Percentiles rank a stretch among this genome's conserved stretches.
phyloP scores from a whole-genome alignment of 2,113 vertebrate genomes.

The Eptatretus burgeri region DNA sequence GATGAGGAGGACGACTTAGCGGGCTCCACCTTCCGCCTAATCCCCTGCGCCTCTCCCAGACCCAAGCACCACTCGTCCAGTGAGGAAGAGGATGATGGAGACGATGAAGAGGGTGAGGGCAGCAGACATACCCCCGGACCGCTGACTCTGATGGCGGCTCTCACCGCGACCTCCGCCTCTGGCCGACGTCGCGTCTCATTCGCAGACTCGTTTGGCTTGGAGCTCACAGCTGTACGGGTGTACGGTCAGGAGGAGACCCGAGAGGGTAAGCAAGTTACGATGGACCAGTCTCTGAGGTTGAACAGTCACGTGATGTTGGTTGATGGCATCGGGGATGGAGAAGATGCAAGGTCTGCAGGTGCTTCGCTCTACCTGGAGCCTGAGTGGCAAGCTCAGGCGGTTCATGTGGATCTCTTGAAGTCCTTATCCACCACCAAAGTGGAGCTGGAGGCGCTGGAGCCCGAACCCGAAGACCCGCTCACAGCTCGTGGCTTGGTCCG shows the following conservation, averaged over 20 bases:
- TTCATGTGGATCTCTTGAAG: conserved; percentile 30
- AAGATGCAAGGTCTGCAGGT: neutral
- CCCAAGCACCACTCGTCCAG: too few relatives aligned
- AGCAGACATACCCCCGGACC: neutral
- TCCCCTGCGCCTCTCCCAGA: too few relatives aligned
- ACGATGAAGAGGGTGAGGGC: too few relatives aligned
- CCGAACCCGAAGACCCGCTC: neutral
- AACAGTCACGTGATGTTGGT: neutral
- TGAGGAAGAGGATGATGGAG: too few relatives aligned
- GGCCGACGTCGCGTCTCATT: conserved; percentile 70
- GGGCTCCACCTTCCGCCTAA: too few relatives aligned
- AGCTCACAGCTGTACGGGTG: conserved; percentile 62
- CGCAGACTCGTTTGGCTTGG: conserved; percentile 62
- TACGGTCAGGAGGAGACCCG: neutral
- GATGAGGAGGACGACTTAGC: too few relatives aligned
- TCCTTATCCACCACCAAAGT: conserved; percentile 37
- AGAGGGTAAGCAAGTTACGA: neutral
- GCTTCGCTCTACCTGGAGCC: neutral
- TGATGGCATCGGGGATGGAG: neutral
- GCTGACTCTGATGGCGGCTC: neutral
- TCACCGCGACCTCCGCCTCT: neutral
- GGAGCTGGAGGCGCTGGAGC: conserved; percentile 33
- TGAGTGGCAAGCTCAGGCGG: conserved; percentile 27
- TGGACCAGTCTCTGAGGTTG: neutral
- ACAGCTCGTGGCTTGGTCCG: conserved; percentile 39